Base-by-base conservation (phyloP, 2,888 invertebrate species). In the Melipona beecheii region DNA sequence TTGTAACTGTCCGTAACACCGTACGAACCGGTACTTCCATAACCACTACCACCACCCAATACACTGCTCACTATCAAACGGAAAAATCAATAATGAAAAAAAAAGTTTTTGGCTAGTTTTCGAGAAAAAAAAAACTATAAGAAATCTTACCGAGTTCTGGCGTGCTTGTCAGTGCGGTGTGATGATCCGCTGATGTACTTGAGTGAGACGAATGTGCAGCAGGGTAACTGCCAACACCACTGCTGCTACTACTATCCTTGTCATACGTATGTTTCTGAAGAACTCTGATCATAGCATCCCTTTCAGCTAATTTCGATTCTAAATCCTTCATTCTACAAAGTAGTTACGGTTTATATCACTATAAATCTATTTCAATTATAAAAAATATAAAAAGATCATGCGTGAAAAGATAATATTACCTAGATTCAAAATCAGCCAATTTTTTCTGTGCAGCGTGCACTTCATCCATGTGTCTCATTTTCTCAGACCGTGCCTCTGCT, bases 231-330 rank as follows among this genome's bases (percentile, higher is more conserved):
- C 95, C 95, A 86, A 96, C 96, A 66, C 94, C 94, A 80, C 94
- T 94, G 80, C 94, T 94, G 77, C 93, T 93, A 52, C 95, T 95
- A 91, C 96, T 96, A 75, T 97, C 97, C 87, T 97, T 96, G 91
- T 97, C 97, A 76, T 96, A 96, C 0, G 97, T 97, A 93, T 97
- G 97, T 90, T 97, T 97, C 95, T 98, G 98, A 64, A 98, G 95
- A 36, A 98, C 98, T 90, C 97, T 96, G 90, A 98, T 98, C 97
- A 98, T 98, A 0, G 98, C 98, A 93, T 98, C 98, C 79, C 97
- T 96, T 93, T 98, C 98, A 0, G 98, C 97, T 78, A 98, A 96
- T 93, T 98, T 97, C 5, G 98, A 97, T 94, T 98, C 98, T 85
- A 98, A 95, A 94, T 98, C 97, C 94, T 98, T 98, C 89, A 98